A percentile compares a stretch with the other conserved stretches of the same genome.
Evolutionary conservation across 2,113 vertebrate species (phyloP).

Genomic region (Pituophis catenifer): DNA sequence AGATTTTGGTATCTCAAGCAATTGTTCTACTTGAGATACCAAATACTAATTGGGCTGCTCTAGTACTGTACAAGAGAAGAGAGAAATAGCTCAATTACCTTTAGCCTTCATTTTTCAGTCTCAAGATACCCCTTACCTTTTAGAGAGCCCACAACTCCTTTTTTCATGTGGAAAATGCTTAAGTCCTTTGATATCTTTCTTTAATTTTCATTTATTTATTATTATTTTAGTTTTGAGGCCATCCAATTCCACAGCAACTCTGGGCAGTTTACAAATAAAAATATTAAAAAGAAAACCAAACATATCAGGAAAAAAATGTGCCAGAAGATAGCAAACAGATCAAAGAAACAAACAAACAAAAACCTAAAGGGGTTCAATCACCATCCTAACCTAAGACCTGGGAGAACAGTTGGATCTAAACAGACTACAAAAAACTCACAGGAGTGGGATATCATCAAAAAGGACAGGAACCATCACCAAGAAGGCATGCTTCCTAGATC

Average conservation of each 20-base stretch:
- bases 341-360: neutral
- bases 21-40: too few relatives aligned
- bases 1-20: neutral
- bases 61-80: neutral
- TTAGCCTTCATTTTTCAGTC: neutral
- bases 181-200: neutral
- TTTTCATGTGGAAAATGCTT: neutral
- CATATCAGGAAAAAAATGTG: neutral
- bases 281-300: neutral
- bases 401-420: neutral
- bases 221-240: neutral
- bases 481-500: neutral
- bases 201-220: neutral
- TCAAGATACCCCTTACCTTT: neutral
- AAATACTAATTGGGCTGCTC: neutral
- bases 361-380: neutral
- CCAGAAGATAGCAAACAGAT: neutral
- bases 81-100: neutral
- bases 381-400: neutral
- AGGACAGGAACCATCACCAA: neutral
- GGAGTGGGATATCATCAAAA: neutral
- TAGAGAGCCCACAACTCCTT: neutral
- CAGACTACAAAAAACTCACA: neutral
- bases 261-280: neutral
- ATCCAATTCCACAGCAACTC: neutral